Percentiles rank a stretch among this genome's conserved stretches.
phyloP scores from a whole-genome alignment of 2,113 vertebrate species.

The Seriola aureovittata region DNA sequence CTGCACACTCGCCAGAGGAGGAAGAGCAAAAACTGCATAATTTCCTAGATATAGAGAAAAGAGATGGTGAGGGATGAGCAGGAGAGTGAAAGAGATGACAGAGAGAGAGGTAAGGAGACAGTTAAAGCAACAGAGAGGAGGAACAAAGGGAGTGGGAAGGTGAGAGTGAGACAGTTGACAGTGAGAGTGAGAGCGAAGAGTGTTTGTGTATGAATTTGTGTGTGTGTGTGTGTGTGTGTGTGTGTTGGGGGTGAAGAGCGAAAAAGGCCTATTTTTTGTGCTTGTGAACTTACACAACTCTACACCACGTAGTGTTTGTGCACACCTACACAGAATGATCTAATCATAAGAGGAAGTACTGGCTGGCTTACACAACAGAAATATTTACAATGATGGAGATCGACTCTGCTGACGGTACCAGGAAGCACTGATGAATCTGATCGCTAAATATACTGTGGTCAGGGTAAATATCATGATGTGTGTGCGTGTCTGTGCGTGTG shows the following conservation, averaged over 20 bases:
- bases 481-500: conserved; percentile 61
- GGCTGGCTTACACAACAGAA: conserved; percentile 77
- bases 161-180: conserved; percentile 68
- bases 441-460: conserved; percentile 58
- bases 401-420: conserved; percentile 45
- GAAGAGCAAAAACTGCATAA: conserved; percentile 99
- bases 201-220: conserved; percentile 27
- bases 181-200: conserved; percentile 61
- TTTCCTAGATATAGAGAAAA: conserved; percentile 87
- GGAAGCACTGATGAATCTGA: conserved; percentile 53
- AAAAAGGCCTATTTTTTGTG: conserved; percentile 69
- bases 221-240: conserved; percentile 34
- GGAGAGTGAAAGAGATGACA: conserved; percentile 74
- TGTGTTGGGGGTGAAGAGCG: conserved; percentile 62
- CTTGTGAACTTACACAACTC: conserved; percentile 89
- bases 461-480: conserved; percentile 62
- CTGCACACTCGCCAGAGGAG: conserved; percentile 94
- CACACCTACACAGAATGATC: conserved; percentile 81
- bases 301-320: conserved; percentile 83
- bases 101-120: conserved; percentile 62
- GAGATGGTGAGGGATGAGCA: conserved; percentile 63
- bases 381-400: conserved; percentile 71
- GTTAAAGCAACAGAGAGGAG: conserved; percentile 61
- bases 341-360: conserved; percentile 77
- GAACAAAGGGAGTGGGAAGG: conserved; percentile 73